These are phyloP conservation scores for Cyclargus thomasi DNA, from an alignment of 1,140 invertebrate genomes.

Conservation along the genomic window DNA sequence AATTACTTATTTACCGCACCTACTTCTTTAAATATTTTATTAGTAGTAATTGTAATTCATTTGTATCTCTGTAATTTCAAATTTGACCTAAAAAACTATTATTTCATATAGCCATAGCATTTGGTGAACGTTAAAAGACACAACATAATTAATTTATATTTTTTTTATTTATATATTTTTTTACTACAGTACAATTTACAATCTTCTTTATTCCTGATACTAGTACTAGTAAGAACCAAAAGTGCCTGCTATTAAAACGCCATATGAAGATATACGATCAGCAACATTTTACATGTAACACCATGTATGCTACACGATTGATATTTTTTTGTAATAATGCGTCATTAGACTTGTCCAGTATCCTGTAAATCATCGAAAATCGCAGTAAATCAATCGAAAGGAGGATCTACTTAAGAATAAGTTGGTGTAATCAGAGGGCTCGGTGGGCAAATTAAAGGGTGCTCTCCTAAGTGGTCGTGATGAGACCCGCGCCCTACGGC, in stretches of 20 bases:
- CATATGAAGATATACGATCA: background rate
- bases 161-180: no score
- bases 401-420: slow-evolving; percentile 32
- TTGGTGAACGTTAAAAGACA: no score
- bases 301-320: background rate
- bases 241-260: background rate
- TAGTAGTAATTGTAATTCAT: no score
- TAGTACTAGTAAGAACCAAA: no score
- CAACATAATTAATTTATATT: no score
- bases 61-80: no score
- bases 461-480: background rate
- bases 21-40: no score
- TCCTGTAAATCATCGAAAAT: slow-evolving; percentile 26
- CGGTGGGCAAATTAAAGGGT: slow-evolving; percentile 33
- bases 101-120: no score
- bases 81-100: no score
- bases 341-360: background rate
- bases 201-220: no score
- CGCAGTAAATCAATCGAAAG: slow-evolving; percentile 37
- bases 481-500: slow-evolving; percentile 20
- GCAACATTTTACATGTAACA: background rate
- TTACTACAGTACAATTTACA: no score
- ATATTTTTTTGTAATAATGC: background rate
- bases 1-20: no score
- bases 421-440: slow-evolving; percentile 25